These are phyloP conservation scores for Brenthis hecate DNA, from an alignment of 2,888 invertebrate species.

Conservation along the genomic window DNA sequence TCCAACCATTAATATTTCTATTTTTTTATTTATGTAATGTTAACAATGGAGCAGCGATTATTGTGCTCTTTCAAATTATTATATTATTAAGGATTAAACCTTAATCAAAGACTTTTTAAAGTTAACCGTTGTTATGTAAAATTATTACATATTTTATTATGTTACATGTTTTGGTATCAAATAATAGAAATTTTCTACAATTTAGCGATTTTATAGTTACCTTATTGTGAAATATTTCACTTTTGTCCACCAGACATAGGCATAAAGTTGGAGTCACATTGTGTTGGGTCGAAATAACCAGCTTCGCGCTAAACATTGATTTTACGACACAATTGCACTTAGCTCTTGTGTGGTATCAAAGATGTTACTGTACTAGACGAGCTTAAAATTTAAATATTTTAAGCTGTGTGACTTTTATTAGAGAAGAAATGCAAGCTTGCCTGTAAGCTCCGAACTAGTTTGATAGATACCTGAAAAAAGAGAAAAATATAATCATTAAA, in stretches of 20 bases:
- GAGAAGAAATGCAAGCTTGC: no score
- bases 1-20: no score
- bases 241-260: conserved; percentile 28
- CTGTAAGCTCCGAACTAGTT: no score
- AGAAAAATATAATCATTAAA: background rate
- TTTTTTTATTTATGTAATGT: no score
- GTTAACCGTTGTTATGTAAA: no score
- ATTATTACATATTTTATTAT: no score
- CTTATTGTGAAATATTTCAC: conserved; percentile 29
- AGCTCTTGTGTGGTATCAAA: conserved; percentile 54
- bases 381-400: conserved; percentile 14
- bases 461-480: background rate
- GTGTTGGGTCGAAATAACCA: conserved; percentile 43
- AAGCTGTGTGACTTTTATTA: no score
- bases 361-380: conserved; percentile 45
- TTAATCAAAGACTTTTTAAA: no score
- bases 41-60: no score
- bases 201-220: conserved; percentile 16
- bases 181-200: background rate
- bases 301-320: conserved; percentile 60
- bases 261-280: conserved; percentile 42
- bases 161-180: no score
- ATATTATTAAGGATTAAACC: no score
- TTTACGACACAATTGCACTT: conserved; percentile 63
- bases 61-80: no score